Base-by-base conservation (phyloP, 2,888 invertebrate species). In the Mechanitis messenoides region DNA sequence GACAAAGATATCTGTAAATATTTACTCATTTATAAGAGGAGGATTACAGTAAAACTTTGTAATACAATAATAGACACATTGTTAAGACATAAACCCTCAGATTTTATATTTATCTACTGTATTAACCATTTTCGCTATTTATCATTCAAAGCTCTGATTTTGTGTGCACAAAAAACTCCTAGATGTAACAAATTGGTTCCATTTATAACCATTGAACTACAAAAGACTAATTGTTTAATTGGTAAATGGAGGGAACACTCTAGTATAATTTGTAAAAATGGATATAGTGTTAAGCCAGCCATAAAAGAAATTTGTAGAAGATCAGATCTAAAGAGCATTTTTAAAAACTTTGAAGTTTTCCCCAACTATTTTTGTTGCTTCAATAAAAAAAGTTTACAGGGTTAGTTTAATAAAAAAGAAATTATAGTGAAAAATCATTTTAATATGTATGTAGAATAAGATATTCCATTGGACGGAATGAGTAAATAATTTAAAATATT, bases 81-180 rank as follows among this genome's bases (percentile, higher is more conserved):
- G 46, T 67, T 74, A 47, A 79, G 66, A 55, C 81, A 80, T 69
- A 85, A 80, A 59, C 80, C 83, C 0, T 62, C 58, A 5, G 75
- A 79, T 68, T 69, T 74, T 42, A 56, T 73, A 50, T 89, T 90
- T 75, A 64, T 81, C 45, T 87, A 83, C 69, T 91, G 91, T 69
- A 83, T 86, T 50, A 90, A 90, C 71, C 91, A 91, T 77, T 84
- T 90, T 59, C 75, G 84, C 55, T 84, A 87, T 75, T 66, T 90
- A 28, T 83, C 90, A 20, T 90, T 83, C 77, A 79, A 84, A 70
- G 85, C 89, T 11, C 69, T 91, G 54, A 74, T 76, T 66, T 73
- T 90, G 59, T 89, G 85, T 75, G 84, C 85, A 1, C 82, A 78
- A 67, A 68, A 73, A 5, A 87, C 89, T 20, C 75, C 82, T 5